Conservation (phyloP, 2,888 invertebrate species). For the Cryptocephalus moraei region DNA sequence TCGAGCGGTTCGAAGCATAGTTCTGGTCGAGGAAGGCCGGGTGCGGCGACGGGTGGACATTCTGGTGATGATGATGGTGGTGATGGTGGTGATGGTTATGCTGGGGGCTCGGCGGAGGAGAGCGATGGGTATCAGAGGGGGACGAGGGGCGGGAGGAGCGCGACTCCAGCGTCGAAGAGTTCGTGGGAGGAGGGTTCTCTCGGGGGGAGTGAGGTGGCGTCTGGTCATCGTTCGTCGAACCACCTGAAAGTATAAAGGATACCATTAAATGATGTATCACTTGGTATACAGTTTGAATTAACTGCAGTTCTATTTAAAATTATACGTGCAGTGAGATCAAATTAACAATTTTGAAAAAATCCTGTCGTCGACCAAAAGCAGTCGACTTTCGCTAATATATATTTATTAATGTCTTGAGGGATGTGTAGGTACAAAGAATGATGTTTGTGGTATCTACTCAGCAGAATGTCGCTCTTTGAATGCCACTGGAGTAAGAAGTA, state of each 20-base stretch:
- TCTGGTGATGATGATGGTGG: conserved; percentile 23
- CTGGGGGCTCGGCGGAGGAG: conserved; percentile 28
- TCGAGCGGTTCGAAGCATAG: conserved; percentile 33
- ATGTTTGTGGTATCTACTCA: too few relatives aligned
- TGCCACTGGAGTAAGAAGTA: too few relatives aligned
- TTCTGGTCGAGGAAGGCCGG: conserved; percentile 38
- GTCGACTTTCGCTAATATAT: too few relatives aligned
- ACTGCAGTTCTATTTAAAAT: too few relatives aligned
- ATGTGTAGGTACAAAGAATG: too few relatives aligned
- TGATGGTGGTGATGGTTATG: conserved; percentile 16
- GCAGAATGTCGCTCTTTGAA: too few relatives aligned
- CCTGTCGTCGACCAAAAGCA: too few relatives aligned
- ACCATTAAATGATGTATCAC: background rate
- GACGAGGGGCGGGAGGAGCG: conserved; percentile 42
- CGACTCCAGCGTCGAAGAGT: conserved; percentile 33
- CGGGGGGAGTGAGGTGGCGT: conserved; percentile 54
- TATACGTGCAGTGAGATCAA: too few relatives aligned
- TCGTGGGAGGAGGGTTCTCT: conserved; percentile 19
- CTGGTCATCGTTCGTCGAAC: conserved; percentile 59
- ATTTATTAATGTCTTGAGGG: too few relatives aligned
- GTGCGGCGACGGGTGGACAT: conserved; percentile 34
- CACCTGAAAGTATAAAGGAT: conserved; percentile 45
- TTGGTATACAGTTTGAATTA: too few relatives aligned
- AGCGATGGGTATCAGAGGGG: conserved; percentile 32
- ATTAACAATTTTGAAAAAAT: too few relatives aligned